A percentile compares a stretch with the other conserved stretches of the same genome.
Conservation (phyloP, 2,888 invertebrate genomes). For the Mythimna albipuncta region DNA sequence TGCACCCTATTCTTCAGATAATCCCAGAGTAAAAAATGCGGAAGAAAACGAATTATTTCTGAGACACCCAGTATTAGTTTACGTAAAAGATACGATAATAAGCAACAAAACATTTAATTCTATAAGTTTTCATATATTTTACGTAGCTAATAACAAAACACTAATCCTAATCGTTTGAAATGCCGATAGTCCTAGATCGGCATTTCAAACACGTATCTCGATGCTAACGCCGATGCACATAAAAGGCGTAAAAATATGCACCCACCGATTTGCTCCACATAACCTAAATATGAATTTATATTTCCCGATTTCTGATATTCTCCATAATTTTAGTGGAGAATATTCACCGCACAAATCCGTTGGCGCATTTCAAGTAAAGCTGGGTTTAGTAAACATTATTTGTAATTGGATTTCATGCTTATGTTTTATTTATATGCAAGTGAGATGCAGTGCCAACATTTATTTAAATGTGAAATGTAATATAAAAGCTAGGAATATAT, state of each 20-base stretch:
- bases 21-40: no score
- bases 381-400: conserved; percentile 42
- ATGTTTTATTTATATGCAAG: conserved; percentile 50
- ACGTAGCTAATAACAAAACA: conserved; percentile 49
- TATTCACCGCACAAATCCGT: conserved; percentile 34
- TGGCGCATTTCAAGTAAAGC: conserved; percentile 13
- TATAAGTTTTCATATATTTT: conserved; percentile 13
- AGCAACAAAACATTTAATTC: no score
- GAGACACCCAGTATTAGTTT: no score
- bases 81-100: no score
- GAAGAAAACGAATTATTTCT: no score
- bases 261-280: conserved; percentile 69
- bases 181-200: conserved; percentile 34
- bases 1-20: no score
- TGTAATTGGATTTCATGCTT: conserved; percentile 45
- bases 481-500: not conserved
- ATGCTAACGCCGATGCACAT: conserved; percentile 70
- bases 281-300: conserved; percentile 56
- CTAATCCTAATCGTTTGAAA: conserved; percentile 57
- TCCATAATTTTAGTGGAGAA: conserved; percentile 28
- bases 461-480: conserved; percentile 29
- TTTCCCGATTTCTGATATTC: conserved; percentile 35
- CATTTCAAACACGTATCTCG: conserved; percentile 72
- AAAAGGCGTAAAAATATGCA: conserved; percentile 75
- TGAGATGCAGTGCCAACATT: conserved; percentile 36